Conservation (phyloP, 2,113 vertebrate species). For the Dipodomys ordii region DNA sequence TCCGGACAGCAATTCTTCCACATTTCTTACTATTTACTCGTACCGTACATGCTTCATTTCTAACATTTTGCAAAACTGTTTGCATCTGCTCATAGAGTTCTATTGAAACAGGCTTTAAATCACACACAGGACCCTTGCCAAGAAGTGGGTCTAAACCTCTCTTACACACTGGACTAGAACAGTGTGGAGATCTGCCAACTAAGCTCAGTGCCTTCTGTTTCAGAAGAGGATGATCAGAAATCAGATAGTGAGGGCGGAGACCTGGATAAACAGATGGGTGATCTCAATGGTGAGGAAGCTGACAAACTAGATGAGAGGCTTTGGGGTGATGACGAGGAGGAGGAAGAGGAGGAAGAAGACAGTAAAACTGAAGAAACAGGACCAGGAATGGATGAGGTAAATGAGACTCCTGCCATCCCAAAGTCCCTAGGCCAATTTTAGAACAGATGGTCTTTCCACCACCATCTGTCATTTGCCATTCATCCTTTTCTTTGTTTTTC, state of each 20-base stretch:
- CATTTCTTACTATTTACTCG: not conserved
- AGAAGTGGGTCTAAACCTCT: not conserved
- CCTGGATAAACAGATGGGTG: constrained; percentile 98
- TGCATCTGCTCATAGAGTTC: not conserved
- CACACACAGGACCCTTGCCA: not conserved
- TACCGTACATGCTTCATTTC: not conserved
- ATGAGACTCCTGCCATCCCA: not conserved
- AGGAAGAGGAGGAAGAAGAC: constrained; percentile 85
- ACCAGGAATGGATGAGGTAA: constrained; percentile 97
- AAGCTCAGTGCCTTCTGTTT: constrained; percentile 50
- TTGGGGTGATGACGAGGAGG: constrained; percentile 94
- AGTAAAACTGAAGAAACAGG: constrained; percentile 94
- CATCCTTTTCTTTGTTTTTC: not conserved
- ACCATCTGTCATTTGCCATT: not conserved
- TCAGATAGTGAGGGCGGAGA: constrained; percentile 92
- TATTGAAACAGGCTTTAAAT: not conserved
- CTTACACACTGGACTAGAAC: not conserved
- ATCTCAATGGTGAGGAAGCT: constrained; percentile 94
- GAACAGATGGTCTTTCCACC: not conserved
- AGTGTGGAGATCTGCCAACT: constrained; percentile 49
- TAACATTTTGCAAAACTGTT: not conserved
- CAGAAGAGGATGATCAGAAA: constrained; percentile 90
- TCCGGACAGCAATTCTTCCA: not conserved
- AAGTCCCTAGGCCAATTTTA: not conserved
- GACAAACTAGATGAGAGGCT: constrained; percentile 97